Evolutionary conservation across 2,113 vertebrate genomes (phyloP).

Genomic region (Anoplopoma fimbria): DNA sequence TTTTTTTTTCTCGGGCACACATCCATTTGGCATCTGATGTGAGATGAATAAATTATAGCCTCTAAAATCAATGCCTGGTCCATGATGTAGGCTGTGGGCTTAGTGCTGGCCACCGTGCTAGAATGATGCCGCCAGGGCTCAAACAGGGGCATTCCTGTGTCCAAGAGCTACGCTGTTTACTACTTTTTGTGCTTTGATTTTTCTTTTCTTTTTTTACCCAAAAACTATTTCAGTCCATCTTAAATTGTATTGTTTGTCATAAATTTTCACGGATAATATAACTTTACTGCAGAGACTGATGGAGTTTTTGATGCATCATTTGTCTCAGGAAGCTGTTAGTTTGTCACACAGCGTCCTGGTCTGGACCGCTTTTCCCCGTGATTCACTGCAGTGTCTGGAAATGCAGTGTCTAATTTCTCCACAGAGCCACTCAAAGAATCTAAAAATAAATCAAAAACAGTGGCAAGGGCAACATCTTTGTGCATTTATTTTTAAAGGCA

Average conservation of each 20-base stretch:
- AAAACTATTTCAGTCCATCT: conserved; percentile 27
- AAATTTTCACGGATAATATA: conserved; percentile 36
- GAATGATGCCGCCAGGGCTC: conserved; percentile 20
- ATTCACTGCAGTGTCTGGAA: conserved; percentile 18
- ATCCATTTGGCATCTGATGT: conserved; percentile 71
- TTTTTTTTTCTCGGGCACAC: conserved; percentile 46
- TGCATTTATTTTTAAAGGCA: conserved; percentile 47
- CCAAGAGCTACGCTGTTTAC: not conserved
- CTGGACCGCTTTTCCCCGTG: conserved; percentile 11
- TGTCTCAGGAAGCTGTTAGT: conserved; percentile 34
- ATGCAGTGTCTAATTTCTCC: conserved; percentile 40
- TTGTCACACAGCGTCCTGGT: conserved; percentile 31
- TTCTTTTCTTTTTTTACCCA: conserved; percentile 2
- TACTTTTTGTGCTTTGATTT: not conserved
- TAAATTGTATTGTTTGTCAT: conserved; percentile 52
- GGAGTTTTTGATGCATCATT: conserved; percentile 41
- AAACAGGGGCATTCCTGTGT: conserved; percentile 5
- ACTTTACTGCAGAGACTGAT: conserved; percentile 38
- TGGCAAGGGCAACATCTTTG: conserved; percentile 25
- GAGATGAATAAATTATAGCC: conserved; percentile 68
- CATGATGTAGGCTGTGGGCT: conserved; percentile 56
- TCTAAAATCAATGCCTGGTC: conserved; percentile 69
- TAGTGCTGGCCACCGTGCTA: conserved; percentile 42
- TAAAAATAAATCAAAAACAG: conserved; percentile 59
- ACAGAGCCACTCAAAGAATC: conserved; percentile 49